Conservation (phyloP, 2,888 invertebrate species). For the Acronicta alni region DNA sequence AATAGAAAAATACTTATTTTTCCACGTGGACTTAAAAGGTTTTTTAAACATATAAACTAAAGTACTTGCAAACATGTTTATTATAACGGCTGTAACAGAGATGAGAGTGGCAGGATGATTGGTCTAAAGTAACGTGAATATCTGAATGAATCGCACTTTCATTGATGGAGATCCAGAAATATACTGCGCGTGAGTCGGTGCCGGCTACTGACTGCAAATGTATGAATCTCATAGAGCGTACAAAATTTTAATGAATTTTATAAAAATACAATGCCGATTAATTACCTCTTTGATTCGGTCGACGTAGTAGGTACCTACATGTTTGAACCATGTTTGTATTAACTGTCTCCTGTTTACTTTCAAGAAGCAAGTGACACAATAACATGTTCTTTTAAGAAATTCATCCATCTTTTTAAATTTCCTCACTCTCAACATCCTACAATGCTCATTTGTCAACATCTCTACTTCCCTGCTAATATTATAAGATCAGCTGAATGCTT, state of each 20-base stretch:
- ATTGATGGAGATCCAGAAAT: constrained; percentile 83
- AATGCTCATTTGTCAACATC: too few species aligned
- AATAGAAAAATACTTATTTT: too few species aligned
- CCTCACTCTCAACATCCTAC: too few species aligned
- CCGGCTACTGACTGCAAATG: constrained; percentile 62
- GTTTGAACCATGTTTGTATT: too few species aligned
- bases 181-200: constrained; percentile 69
- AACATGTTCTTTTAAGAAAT: too few species aligned
- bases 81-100: constrained; percentile 17
- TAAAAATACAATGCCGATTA: neutral
- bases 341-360: too few species aligned
- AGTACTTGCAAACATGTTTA: constrained; percentile 31
- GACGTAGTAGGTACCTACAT: too few species aligned
- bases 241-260: neutral
- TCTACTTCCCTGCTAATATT: too few species aligned
- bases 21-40: neutral
- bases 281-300: too few species aligned
- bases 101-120: constrained; percentile 54
- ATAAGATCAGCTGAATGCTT: too few species aligned
- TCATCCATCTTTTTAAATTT: too few species aligned
- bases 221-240: constrained; percentile 47
- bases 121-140: constrained; percentile 61
- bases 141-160: constrained; percentile 81
- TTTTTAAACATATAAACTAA: constrained; percentile 1
- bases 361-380: too few species aligned